phyloP scores from a whole-genome alignment of 2,113 vertebrate species.

The Ammodytes marinus region DNA sequence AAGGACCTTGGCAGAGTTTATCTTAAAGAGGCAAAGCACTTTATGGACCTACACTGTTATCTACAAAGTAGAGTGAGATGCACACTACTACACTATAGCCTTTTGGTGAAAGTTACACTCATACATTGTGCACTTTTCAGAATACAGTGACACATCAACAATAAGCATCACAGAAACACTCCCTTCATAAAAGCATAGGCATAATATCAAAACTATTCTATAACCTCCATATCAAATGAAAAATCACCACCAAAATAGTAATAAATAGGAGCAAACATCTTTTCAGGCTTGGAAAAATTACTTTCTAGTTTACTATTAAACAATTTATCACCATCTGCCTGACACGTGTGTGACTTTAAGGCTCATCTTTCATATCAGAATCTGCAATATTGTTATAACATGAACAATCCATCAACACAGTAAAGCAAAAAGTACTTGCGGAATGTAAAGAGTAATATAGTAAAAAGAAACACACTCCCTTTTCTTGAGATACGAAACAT shows the following conservation, averaged over 20 bases:
- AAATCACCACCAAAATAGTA: background rate
- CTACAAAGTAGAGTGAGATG: background rate
- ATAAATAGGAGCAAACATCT: background rate
- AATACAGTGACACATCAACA: background rate
- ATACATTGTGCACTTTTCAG: background rate
- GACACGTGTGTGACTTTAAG: background rate
- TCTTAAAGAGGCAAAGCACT: slow-evolving; percentile 58
- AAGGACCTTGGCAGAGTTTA: slow-evolving; percentile 43
- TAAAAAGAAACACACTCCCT: background rate
- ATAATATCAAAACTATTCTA: background rate
- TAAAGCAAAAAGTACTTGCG: background rate
- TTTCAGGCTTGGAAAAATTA: background rate
- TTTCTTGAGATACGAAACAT: background rate
- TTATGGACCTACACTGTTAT: background rate
- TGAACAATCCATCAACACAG: background rate
- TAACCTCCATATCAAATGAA: background rate
- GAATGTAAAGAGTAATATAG: background rate
- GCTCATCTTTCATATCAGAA: background rate
- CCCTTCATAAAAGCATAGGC: background rate
- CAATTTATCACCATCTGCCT: background rate
- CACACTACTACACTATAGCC: background rate
- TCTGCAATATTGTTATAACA: background rate
- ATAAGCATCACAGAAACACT: background rate
- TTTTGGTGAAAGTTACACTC: background rate
- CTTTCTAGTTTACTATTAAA: background rate